Evolutionary conservation across 2,888 invertebrate genomes (phyloP).

Genomic region (Girardia tigrina): DNA sequence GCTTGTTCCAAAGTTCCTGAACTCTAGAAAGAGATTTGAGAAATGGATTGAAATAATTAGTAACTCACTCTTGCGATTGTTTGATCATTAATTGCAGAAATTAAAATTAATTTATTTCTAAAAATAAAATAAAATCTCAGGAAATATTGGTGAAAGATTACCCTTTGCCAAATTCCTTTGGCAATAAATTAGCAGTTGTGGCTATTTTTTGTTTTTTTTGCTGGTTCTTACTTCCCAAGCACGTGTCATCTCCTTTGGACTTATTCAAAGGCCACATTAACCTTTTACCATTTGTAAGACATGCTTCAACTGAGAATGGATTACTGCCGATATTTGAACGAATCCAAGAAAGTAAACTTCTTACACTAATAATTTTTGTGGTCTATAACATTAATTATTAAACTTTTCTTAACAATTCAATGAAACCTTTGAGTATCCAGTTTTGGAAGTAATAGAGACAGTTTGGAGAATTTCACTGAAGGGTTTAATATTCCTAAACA

Average conservation of each 20-base stretch:
- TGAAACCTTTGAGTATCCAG: conserved; percentile 46
- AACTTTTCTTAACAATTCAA: neutral
- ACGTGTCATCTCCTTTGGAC: neutral
- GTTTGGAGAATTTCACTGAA: conserved; percentile 44
- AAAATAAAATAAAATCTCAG: neutral
- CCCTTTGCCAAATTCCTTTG: conserved; percentile 46
- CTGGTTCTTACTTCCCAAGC: conserved; percentile 20
- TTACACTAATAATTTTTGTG: neutral
- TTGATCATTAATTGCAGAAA: conserved; percentile 49
- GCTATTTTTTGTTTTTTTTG: conserved; percentile 43
- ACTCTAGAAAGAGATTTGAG: conserved; percentile 41
- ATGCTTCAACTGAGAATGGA: conserved; percentile 48
- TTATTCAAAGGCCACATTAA: conserved; percentile 46
- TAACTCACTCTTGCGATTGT: conserved; percentile 46
- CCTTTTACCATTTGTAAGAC: conserved; percentile 46
- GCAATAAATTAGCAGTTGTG: conserved; percentile 47
- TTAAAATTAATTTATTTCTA: conserved; percentile 47
- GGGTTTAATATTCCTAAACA: conserved; percentile 41
- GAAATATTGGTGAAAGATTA: conserved; percentile 37
- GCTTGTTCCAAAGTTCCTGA: conserved; percentile 47
- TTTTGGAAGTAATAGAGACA: conserved; percentile 43
- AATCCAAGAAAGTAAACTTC: conserved; percentile 44
- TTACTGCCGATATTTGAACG: conserved; percentile 44
- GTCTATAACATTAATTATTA: neutral
- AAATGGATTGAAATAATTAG: neutral